Evolutionary conservation across 2,797 vertebrate species (phyloP), one percentile per base, ranked within the genome.

Genomic region (Carduelis carduelis): DNA sequence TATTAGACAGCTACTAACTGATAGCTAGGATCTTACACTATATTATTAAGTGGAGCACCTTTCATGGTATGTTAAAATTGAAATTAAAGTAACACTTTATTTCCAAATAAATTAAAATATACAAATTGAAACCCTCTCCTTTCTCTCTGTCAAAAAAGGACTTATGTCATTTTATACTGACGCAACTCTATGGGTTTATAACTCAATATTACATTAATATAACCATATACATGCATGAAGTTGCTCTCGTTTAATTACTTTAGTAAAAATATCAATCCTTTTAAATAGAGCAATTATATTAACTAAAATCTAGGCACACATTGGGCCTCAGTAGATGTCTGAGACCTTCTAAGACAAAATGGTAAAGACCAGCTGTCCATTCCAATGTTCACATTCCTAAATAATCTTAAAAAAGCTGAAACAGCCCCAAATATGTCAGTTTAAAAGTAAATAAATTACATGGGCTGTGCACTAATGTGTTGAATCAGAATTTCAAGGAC

Each of bases 61-160:
- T 79, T 94, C 91, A 91, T 35, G 13, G 10, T 44, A 77, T 75
- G 55, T 70, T 91, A 93, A 90, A 87, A 87, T 72, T 69, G n/a
- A 81, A 90, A 89, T 87, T 56, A 83, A 94, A 91, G 23, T 47
- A 87, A 82, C 6, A 6, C 18, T 83, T 75, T 64, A 47, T 60
- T 94, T 87, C n/a, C 81, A 92, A 90, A 94, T 56, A 88, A 91
- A 94, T 64, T 43, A 63, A 74, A 89, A 87, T 53, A 57, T 21
- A 92, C 75, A 93, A 88, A 59, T 44, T 71, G 80, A 83, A 88
- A 35, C n/a, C 43, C 30, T 52, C 35, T 34, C n/a, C 22, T 87
- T 87, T 44, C 53, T 87, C 90, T 85, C 41, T 57, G 47, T 80
- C 57, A 89, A 69, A 72, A 78, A 72, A 85, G 52, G 23, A 72